Evolutionary conservation across 2,797 vertebrate species (phyloP), one percentile per base, ranked within the genome.

Genomic region (Austrolebias charrua): DNA sequence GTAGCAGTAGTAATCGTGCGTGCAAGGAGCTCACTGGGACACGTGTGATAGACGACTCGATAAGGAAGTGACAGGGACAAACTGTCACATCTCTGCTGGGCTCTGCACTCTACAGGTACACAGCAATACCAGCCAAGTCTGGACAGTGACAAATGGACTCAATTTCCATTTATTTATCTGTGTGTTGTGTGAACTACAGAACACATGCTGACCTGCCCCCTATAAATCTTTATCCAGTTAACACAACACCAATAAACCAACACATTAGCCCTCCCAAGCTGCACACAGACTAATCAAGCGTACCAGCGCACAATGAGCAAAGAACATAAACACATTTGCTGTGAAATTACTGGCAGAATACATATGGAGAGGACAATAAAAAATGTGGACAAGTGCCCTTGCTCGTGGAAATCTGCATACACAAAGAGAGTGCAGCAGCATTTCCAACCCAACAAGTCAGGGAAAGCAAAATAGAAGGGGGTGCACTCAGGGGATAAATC

Each of bases 151-250:
- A 86, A 90, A 91, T 89, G 79, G 78, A 79, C 66, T 62, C 78
- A 78, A 84, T 91, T 87, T 91, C 79, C 89, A 88, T 87, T 85
- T 89, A 88, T 91, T 82, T 87, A 87, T 85, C 85, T 83, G 64
- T 86, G 71, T 81, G 87, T 81, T 63, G 73, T 76, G 69, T 66
- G 78, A 67, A 86, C 68, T 71, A 74, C 75, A 63, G 68, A 85
- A 81, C 60, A 85, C 86, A 86, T 68, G 84, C 81, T 67, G 55
- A 20, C 33, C 55, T 70, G 54, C 47, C 73, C 69, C 33, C 65
- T 63, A 90, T 91, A 89, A 90, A 91, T 91, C 90, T 88, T 85
- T 83, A 90, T 84, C 87, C 79, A 55, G 86, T 89, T 89, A 87
- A 81, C 80, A 74, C 70, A 77, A 78, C 73, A 65, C 73, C 79